Conservation (phyloP, 2,888 invertebrate genomes). For the Nephrocerus scutellatus region DNA sequence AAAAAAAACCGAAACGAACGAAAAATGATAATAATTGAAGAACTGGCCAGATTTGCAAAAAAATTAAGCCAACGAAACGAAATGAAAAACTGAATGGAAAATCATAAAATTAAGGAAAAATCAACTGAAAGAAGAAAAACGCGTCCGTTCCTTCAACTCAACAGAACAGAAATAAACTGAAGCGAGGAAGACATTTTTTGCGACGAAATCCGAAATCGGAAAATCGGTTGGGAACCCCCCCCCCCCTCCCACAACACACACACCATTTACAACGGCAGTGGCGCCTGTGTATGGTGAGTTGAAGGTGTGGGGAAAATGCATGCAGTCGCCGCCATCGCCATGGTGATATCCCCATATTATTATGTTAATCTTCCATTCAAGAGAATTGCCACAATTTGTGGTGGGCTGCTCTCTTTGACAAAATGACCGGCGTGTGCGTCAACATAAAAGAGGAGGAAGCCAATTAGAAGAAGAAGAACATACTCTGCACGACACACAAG, state of each 20-base stretch:
- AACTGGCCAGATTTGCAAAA: constrained; percentile 20
- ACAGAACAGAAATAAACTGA: constrained; percentile 48
- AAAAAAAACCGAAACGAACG: constrained; percentile 14
- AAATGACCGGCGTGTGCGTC: too few species aligned
- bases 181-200: constrained; percentile 20
- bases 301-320: too few species aligned
- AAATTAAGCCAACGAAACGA: constrained; percentile 27
- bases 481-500: too few species aligned
- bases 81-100: constrained; percentile 30
- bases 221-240: not conserved
- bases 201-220: constrained; percentile 8
- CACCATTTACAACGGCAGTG: constrained; percentile 5
- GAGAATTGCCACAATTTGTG: too few species aligned
- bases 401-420: too few species aligned
- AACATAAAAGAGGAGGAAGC: too few species aligned
- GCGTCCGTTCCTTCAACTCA: constrained; percentile 46
- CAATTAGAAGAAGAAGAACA: too few species aligned
- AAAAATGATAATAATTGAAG: constrained; percentile 14
- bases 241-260: constrained; percentile 6
- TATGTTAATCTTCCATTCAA: too few species aligned
- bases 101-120: constrained; percentile 44
- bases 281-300: too few species aligned
- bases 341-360: too few species aligned
- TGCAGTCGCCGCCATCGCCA: too few species aligned
- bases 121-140: constrained; percentile 47